Conservation (phyloP, 1,140 invertebrate genomes). For the Hyphantria cunea region DNA sequence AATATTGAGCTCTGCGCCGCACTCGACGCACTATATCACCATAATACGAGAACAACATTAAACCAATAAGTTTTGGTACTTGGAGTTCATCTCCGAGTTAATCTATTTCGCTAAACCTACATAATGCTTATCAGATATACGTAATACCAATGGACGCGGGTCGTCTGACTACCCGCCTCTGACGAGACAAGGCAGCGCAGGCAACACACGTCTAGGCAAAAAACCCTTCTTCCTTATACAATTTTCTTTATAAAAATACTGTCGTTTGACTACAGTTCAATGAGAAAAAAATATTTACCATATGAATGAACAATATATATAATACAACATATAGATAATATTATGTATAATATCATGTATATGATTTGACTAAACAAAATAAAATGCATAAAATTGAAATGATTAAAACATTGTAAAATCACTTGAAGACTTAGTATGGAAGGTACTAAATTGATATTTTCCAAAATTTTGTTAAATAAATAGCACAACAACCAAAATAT, state of each 20-base stretch:
- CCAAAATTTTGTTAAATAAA: slow-evolving; percentile 70
- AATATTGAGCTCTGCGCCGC: slow-evolving; percentile 81
- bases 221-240: slow-evolving; percentile 77
- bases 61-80: slow-evolving; percentile 80
- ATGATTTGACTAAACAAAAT: slow-evolving; percentile 80
- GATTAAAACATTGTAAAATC: slow-evolving; percentile 75
- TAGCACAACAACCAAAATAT: slow-evolving; percentile 81
- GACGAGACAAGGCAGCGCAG: slow-evolving; percentile 13
- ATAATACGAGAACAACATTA: slow-evolving; percentile 79
- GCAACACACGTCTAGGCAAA: slow-evolving; percentile 49
- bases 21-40: slow-evolving; percentile 79
- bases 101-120: slow-evolving; percentile 82
- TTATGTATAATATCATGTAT: slow-evolving; percentile 73
- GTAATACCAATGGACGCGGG: slow-evolving; percentile 65
- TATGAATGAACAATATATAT: slow-evolving; percentile 77
- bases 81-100: slow-evolving; percentile 76
- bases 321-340: slow-evolving; percentile 68
- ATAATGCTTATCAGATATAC: slow-evolving; percentile 82
- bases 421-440: slow-evolving; percentile 72
- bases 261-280: slow-evolving; percentile 82
- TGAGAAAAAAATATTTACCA: slow-evolving; percentile 74
- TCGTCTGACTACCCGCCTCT: slow-evolving; percentile 23
- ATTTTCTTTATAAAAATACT: slow-evolving; percentile 83
- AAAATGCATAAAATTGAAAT: slow-evolving; percentile 80
- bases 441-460: slow-evolving; percentile 76